These are phyloP conservation scores for Paramormyrops hopkinsi DNA, from an alignment of 2,797 vertebrate genomes.

Conservation along the genomic window DNA sequence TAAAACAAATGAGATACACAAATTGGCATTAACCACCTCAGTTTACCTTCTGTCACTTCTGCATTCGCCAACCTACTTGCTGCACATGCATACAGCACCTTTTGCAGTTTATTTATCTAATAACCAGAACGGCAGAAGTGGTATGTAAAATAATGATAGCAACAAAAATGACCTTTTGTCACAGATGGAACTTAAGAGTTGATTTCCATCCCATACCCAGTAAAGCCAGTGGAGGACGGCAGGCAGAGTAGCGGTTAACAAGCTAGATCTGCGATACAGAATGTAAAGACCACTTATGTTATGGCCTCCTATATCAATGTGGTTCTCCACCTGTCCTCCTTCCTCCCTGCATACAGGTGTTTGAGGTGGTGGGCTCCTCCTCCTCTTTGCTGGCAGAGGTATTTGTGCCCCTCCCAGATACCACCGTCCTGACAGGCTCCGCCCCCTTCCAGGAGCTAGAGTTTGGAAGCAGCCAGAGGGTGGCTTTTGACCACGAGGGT, in stretches of 20 bases:
- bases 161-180: neutral
- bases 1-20: neutral
- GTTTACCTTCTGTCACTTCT: neutral
- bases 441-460: constrained; percentile 75
- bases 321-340: neutral
- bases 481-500: constrained; percentile 82
- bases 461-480: constrained; percentile 87
- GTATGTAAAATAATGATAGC: neutral
- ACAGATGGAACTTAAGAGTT: neutral
- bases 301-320: neutral
- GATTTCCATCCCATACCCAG: neutral
- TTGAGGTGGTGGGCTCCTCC: constrained; percentile 69
- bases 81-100: neutral
- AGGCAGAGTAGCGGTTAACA: neutral
- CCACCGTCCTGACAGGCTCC: constrained; percentile 67
- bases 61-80: neutral
- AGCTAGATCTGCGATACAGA: neutral
- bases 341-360: constrained; percentile 62
- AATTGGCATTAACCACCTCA: neutral
- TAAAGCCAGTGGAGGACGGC: neutral
- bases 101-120: neutral
- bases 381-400: constrained; percentile 72
- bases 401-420: constrained; percentile 83
- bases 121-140: neutral
- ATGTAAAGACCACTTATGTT: neutral